Evolutionary conservation across 2,113 vertebrate species (phyloP).

Genomic region (Dromaius novaehollandiae): DNA sequence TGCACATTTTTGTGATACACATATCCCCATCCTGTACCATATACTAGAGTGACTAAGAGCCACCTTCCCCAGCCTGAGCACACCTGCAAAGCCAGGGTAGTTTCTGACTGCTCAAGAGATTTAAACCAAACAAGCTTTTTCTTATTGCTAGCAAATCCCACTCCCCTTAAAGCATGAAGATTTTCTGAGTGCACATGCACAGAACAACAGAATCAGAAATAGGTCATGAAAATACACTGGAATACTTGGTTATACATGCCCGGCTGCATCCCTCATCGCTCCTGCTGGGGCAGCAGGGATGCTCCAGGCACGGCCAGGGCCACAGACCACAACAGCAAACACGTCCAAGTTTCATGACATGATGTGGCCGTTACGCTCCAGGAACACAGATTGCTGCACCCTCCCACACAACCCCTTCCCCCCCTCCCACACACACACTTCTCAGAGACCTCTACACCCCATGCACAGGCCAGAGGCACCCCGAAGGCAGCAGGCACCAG

Average conservation of each 20-base stretch:
- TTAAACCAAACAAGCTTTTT: neutral
- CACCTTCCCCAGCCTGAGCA: neutral
- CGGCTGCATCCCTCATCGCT: neutral
- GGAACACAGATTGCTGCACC: neutral
- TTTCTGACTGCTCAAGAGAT: neutral
- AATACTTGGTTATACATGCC: slow-evolving; percentile 10
- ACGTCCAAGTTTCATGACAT: neutral
- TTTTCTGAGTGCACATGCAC: neutral
- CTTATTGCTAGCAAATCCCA: neutral
- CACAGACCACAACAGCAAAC: neutral
- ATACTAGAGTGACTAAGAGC: neutral
- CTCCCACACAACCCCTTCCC: no score
- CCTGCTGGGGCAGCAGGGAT: slow-evolving; percentile 9
- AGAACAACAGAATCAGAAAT: slow-evolving; percentile 49
- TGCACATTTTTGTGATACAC: fast-evolving
- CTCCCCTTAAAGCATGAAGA: slow-evolving; percentile 10
- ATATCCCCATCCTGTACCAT: neutral
- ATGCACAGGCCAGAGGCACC: fast-evolving
- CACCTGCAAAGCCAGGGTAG: neutral
- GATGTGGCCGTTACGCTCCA: fast-evolving
- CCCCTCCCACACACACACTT: neutral
- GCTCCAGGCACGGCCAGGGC: neutral
- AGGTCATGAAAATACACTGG: slow-evolving; percentile 26
- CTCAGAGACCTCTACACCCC: neutral
- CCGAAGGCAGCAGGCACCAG: neutral